Evolutionary conservation across 2,888 invertebrate species (phyloP).

Genomic region (Exocentrus adspersus): DNA sequence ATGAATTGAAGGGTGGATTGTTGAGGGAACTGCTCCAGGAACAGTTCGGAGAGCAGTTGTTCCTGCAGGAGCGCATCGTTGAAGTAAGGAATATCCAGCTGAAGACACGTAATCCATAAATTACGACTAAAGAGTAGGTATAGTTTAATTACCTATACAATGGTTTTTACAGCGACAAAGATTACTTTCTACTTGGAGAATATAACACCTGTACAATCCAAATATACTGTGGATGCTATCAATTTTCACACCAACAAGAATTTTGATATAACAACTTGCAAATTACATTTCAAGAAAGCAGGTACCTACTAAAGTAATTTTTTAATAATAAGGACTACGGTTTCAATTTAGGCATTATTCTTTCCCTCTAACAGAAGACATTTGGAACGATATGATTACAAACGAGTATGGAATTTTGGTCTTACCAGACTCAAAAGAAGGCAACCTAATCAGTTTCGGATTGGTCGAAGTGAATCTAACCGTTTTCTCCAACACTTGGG

Average conservation of each 20-base stretch:
- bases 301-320: too few species aligned
- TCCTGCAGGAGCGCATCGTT: conserved; percentile 42
- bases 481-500: conserved; percentile 64
- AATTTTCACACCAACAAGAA: conserved; percentile 46
- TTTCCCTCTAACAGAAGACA: conserved; percentile 42
- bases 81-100: conserved; percentile 42
- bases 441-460: conserved; percentile 50
- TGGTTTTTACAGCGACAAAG: conserved; percentile 54
- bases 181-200: conserved; percentile 60
- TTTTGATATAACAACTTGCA: conserved; percentile 30
- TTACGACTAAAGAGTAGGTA: too few species aligned
- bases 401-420: conserved; percentile 57
- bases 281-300: conserved; percentile 28
- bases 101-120: conserved; percentile 49
- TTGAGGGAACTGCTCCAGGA: conserved; percentile 32
- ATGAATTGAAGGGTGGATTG: not conserved
- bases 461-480: conserved; percentile 55
- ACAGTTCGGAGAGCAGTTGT: conserved; percentile 39
- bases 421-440: conserved; percentile 48
- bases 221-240: conserved; percentile 47
- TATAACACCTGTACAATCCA: conserved; percentile 55
- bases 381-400: conserved; percentile 52
- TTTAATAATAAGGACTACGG: too few species aligned
- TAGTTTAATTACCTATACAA: not conserved
- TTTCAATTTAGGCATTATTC: too few species aligned